A percentile compares a stretch with the other conserved stretches of the same genome.
Evolutionary conservation across 53 echinoderm and acorn worm species (phyloP).

Genomic region (Hippasteria phrygiana): DNA sequence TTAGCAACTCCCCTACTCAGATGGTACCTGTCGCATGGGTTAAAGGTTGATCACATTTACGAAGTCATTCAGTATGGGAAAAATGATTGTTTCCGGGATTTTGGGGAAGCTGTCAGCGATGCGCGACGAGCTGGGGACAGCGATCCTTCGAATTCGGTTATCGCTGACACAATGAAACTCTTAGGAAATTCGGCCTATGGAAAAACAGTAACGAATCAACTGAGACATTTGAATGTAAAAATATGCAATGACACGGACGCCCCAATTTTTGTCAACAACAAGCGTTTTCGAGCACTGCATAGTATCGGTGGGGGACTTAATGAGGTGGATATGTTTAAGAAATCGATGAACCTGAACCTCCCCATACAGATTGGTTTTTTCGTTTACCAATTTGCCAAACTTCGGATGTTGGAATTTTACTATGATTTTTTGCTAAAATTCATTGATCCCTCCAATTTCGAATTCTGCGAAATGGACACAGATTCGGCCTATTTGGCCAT

Average conservation of each 20-base stretch:
- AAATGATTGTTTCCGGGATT: constrained; percentile 38
- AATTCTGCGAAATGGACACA: constrained; percentile 76
- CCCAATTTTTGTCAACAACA: neutral
- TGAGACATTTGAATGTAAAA: constrained; percentile 13
- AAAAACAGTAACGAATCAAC: constrained; percentile 55
- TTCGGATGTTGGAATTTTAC: constrained; percentile 76
- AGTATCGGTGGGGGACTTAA: neutral
- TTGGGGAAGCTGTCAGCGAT: constrained; percentile 65
- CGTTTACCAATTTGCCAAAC: constrained; percentile 75
- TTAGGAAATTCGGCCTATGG: constrained; percentile 73
- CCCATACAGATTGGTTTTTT: constrained; percentile 72
- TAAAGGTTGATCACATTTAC: constrained; percentile 47
- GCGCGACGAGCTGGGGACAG: constrained; percentile 61
- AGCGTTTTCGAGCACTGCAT: neutral
- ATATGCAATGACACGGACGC: neutral
- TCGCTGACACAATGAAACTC: constrained; percentile 68
- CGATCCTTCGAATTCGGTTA: constrained; percentile 57
- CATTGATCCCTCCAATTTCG: constrained; percentile 62
- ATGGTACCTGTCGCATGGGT: constrained; percentile 67
- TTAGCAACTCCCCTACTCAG: constrained; percentile 63
- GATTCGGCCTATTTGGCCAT: constrained; percentile 78
- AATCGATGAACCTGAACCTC: constrained; percentile 14
- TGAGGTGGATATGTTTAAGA: constrained; percentile 57
- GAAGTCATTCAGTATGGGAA: constrained; percentile 42
- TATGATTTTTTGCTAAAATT: constrained; percentile 68